Conservation (phyloP, 2,888 invertebrate species). For the Helobdella robusta region DNA sequence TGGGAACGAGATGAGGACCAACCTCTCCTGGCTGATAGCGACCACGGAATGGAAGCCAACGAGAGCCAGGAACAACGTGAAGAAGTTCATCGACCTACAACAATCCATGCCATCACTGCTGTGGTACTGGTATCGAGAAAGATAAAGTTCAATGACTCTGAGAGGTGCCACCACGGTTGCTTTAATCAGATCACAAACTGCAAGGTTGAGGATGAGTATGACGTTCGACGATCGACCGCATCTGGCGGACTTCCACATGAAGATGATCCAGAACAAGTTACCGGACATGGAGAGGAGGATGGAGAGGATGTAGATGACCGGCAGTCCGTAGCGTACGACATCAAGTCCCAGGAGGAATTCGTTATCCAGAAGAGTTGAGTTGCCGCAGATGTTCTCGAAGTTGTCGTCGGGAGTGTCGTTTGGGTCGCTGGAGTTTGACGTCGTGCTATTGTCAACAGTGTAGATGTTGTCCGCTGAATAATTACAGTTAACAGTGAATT, state of each 20-base stretch:
- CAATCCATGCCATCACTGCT: slow-evolving; percentile 16
- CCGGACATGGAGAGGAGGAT: slow-evolving; percentile 28
- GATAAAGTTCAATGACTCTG: slow-evolving; percentile 28
- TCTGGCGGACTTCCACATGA: slow-evolving; percentile 23
- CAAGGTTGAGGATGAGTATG: slow-evolving; percentile 32
- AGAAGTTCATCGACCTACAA: slow-evolving; percentile 30
- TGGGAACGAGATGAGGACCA: slow-evolving; percentile 32
- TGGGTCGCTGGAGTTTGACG: not conserved
- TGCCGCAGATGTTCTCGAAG: not conserved
- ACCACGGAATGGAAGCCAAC: slow-evolving; percentile 31
- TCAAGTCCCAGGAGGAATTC: slow-evolving; percentile 29
- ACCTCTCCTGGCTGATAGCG: slow-evolving; percentile 33
- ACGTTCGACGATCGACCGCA: slow-evolving; percentile 28
- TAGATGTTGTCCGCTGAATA: no score
- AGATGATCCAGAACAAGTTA: slow-evolving; percentile 30
- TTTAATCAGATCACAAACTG: slow-evolving; percentile 31
- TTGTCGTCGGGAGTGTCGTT: not conserved
- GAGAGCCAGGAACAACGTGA: slow-evolving; percentile 27
- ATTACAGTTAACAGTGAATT: no score
- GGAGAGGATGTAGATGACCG: slow-evolving; percentile 26
- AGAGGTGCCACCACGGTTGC: slow-evolving; percentile 27
- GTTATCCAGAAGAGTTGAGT: not conserved
- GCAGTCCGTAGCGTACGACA: slow-evolving; percentile 28
- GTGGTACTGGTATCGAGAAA: slow-evolving; percentile 8
- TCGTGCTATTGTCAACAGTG: not conserved